Evolutionary conservation across 1,140 invertebrate species (phyloP).

Genomic region (Galendromus occidentalis): DNA sequence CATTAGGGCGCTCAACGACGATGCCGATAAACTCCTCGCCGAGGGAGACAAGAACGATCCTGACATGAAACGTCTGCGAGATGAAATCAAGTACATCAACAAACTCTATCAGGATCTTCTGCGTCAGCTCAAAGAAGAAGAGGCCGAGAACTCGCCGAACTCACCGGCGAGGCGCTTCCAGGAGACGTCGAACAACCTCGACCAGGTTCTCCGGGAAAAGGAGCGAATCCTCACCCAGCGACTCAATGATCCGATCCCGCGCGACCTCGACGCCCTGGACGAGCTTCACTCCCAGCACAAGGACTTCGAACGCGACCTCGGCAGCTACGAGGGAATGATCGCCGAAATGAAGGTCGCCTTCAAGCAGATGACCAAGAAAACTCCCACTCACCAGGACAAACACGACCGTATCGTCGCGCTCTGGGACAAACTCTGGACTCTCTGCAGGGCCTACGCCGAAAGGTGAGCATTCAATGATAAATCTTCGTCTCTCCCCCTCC

Average conservation of each 20-base stretch:
- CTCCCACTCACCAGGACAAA: slow-evolving; percentile 67
- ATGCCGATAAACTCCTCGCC: slow-evolving; percentile 76
- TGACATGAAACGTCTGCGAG: slow-evolving; percentile 55
- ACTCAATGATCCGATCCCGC: slow-evolving; percentile 52
- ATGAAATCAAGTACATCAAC: slow-evolving; percentile 90
- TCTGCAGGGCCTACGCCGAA: slow-evolving; percentile 68
- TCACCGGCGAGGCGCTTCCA: slow-evolving; percentile 54
- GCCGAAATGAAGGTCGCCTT: slow-evolving; percentile 31
- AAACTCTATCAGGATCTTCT: slow-evolving; percentile 85
- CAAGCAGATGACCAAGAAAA: slow-evolving; percentile 39
- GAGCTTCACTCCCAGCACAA: slow-evolving; percentile 69
- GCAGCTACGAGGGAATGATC: slow-evolving; percentile 49
- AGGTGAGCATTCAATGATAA: slow-evolving; percentile 25
- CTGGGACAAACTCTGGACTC: slow-evolving; percentile 72
- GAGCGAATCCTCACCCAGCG: slow-evolving; percentile 59
- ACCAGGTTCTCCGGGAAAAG: slow-evolving; percentile 57
- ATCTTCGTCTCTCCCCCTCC: too few species aligned
- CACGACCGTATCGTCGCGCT: slow-evolving; percentile 61
- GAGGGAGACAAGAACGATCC: slow-evolving; percentile 85
- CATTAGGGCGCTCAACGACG: slow-evolving; percentile 79
- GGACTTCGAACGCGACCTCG: slow-evolving; percentile 33
- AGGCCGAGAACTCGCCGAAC: slow-evolving; percentile 29
- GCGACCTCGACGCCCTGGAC: slow-evolving; percentile 64
- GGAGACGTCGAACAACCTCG: slow-evolving; percentile 56
- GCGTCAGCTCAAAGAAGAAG: slow-evolving; percentile 38